Base-by-base conservation (phyloP, 2,797 vertebrate species). In the Loriculus beryllinus region DNA sequence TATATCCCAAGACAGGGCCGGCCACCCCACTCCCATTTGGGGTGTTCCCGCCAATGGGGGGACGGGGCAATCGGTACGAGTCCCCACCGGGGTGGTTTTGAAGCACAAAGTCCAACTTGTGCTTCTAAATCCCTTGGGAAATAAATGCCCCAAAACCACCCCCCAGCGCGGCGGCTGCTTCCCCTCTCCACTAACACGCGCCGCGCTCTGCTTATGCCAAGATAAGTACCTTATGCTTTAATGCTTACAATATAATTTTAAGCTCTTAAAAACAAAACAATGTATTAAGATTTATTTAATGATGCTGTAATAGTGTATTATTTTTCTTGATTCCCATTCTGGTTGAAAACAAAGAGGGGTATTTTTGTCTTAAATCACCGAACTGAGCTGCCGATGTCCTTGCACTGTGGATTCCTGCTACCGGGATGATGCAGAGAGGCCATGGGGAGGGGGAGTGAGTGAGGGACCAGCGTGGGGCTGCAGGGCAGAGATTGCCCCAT, bases 271-370 rank as follows among this genome's bases (percentile, higher is more conserved):
- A 93, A 35, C 39, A 29, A 70, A 42, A 91, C 90, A 91, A 92
- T 77, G 95, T 95, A 95, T 90, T 80, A 87, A 79, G 92, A 88
- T 94, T 96, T 91, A 92, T 93, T 94, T 96, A 90, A 96, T 86
- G 91, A 85, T 72, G 94, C 93, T 95, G 48, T 93, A 71, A 84
- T 84, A 92, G 82, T 83, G 63, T 92, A 92, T 76, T 93, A 86
- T 96, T 94, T 96, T 90, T 82, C 76, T 90, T 86, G 89, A 94
- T 78, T 89, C 76, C 7, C 0, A 47, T 72, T 95, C 94, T 68
- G 69, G 82, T 93, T 69, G 56, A 62, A 54, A 60, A 92, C 78
- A 60, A 80, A 67, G 94, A 86, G 69, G 93, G 92, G 22, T 79
- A 12, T 92, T 93, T 92, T 92, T 92, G 94, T 94, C 97, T 96